A percentile compares a stretch with the other conserved stretches of the same genome.
phyloP scores from a whole-genome alignment of 2,888 invertebrate genomes.

The Drosophila barbarae region DNA sequence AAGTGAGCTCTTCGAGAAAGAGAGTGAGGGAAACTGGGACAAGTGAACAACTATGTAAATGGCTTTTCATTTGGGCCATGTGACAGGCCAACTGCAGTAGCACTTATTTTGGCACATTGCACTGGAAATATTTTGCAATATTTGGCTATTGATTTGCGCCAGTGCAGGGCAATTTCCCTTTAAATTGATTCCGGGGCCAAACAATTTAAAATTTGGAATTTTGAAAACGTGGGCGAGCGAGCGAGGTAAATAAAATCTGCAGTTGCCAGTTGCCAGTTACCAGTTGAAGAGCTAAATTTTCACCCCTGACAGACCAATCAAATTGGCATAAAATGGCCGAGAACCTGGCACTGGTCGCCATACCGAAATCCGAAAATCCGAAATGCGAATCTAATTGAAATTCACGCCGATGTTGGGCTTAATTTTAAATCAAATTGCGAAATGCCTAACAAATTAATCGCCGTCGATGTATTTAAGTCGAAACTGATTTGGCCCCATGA shows the following conservation, averaged over 20 bases:
- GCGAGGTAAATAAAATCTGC: slow-evolving; percentile 49
- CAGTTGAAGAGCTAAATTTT: slow-evolving; percentile 33
- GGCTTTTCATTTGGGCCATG: slow-evolving; percentile 55
- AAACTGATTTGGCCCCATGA: slow-evolving; percentile 32
- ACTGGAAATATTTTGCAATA: slow-evolving; percentile 35
- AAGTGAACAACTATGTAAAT: slow-evolving; percentile 62
- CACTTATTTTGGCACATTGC: slow-evolving; percentile 39
- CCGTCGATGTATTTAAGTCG: slow-evolving; percentile 51
- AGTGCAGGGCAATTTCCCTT: slow-evolving; percentile 2
- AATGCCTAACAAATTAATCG: slow-evolving; percentile 69
- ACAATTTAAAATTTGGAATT: slow-evolving; percentile 35
- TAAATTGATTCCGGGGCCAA: slow-evolving; percentile 25
- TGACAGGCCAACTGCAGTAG: slow-evolving; percentile 40
- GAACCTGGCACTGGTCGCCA: too few species aligned
- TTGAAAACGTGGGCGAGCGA: slow-evolving; percentile 12
- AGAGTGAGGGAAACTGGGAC: slow-evolving; percentile 15
- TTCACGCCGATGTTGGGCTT: slow-evolving; percentile 54
- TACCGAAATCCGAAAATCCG: slow-evolving; percentile 1
- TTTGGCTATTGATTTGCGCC: slow-evolving; percentile 42
- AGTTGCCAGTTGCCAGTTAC: slow-evolving; percentile 35
- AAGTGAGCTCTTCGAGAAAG: slow-evolving; percentile 39
- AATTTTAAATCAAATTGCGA: slow-evolving; percentile 63
- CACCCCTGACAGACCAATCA: slow-evolving; percentile 55
- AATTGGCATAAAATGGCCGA: slow-evolving; percentile 59
- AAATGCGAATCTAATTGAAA: slow-evolving; percentile 60